phyloP scores from a whole-genome alignment of 2,888 invertebrate genomes.

The Andrena hattorfiana region DNA sequence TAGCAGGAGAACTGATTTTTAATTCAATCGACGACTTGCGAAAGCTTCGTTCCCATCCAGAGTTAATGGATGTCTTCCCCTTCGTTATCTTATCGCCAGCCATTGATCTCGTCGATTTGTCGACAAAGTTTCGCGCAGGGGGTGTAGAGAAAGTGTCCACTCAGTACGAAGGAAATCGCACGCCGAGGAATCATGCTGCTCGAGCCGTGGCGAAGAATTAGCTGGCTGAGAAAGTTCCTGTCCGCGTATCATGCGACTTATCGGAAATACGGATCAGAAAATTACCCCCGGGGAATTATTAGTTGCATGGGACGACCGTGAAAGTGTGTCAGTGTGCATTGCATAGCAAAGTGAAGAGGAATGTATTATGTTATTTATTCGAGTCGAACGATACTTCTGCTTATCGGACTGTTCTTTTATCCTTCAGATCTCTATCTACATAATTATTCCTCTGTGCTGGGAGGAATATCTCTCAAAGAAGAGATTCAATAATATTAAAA shows the following conservation, averaged over 20 bases:
- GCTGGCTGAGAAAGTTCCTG: neutral
- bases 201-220: neutral
- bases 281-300: conserved; percentile 19
- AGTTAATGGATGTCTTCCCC: conserved; percentile 17
- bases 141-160: conserved; percentile 6
- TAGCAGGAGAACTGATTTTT: too few relatives aligned
- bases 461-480: neutral
- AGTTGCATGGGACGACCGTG: conserved; percentile 5
- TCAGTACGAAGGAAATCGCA: neutral
- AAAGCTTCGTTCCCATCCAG: too few relatives aligned
- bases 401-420: neutral
- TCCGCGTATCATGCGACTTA: neutral
- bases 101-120: neutral
- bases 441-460: neutral
- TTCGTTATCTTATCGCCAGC: neutral
- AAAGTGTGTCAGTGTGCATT: conserved; percentile 24
- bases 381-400: neutral
- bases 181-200: neutral
- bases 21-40: too few relatives aligned
- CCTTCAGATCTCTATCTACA: neutral
- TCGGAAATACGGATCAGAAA: conserved; percentile 17
- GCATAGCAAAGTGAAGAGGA: neutral
- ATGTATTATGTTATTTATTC: neutral
- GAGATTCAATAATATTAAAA: too few relatives aligned
- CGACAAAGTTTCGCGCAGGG: neutral